These are phyloP conservation scores for Drosophila elegans DNA, from an alignment of 1,140 invertebrate species.

Conservation along the genomic window DNA sequence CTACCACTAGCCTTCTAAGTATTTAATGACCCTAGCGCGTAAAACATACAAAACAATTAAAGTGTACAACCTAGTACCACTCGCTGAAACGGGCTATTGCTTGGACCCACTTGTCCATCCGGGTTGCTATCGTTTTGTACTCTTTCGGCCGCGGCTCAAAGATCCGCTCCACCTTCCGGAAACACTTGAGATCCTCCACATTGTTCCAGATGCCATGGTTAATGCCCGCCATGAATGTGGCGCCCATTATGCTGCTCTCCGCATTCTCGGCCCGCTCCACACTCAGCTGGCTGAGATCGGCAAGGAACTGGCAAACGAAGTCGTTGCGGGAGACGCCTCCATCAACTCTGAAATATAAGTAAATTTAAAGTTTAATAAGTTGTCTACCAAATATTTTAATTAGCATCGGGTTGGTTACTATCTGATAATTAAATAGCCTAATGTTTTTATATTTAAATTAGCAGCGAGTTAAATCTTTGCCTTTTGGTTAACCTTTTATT, in stretches of 20 bases:
- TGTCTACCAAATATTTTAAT: too few relatives aligned
- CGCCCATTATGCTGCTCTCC: slow-evolving; percentile 93
- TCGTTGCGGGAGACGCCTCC: slow-evolving; percentile 97
- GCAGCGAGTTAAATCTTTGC: too few relatives aligned
- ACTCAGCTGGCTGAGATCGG: slow-evolving; percentile 90
- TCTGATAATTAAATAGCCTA: too few relatives aligned
- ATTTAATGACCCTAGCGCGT: slow-evolving; percentile 51
- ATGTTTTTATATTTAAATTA: too few relatives aligned
- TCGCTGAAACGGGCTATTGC: slow-evolving; percentile 89
- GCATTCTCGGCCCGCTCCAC: slow-evolving; percentile 89
- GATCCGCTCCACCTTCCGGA: slow-evolving; percentile 87
- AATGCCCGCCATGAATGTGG: slow-evolving; percentile 92
- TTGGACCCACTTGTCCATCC: slow-evolving; percentile 88
- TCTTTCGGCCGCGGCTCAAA: slow-evolving; percentile 87
- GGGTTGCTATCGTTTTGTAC: slow-evolving; percentile 84
- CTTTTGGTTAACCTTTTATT: too few relatives aligned
- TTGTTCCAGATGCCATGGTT: slow-evolving; percentile 91
- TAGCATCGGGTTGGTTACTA: too few relatives aligned
- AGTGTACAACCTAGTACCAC: slow-evolving; percentile 86
- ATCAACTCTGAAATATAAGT: slow-evolving; percentile 89
- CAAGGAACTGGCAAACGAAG: slow-evolving; percentile 94
- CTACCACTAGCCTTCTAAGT: slow-evolving; percentile 35
- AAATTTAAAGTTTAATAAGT: neutral
- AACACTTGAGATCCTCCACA: slow-evolving; percentile 88
- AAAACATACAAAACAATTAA: slow-evolving; percentile 21